phyloP scores from a whole-genome alignment of 2,113 vertebrate genomes.

The Gambusia holbrooki region DNA sequence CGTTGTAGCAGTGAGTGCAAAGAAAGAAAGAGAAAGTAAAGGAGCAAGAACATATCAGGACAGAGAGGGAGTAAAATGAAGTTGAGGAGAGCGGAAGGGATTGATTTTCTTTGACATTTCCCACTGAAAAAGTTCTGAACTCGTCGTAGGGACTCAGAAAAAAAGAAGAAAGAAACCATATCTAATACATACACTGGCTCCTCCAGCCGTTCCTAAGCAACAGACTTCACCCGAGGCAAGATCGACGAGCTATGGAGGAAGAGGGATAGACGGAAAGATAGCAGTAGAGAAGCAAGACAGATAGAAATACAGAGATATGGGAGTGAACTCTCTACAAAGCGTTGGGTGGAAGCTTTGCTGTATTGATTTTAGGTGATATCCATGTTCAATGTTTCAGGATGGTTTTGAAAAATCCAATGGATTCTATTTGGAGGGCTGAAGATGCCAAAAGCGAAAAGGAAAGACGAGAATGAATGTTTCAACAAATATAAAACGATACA shows the following conservation, averaged over 20 bases:
- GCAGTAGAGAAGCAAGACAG: constrained; percentile 24
- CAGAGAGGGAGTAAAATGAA: constrained; percentile 47
- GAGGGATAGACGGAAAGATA: constrained; percentile 50
- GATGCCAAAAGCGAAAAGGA: neutral
- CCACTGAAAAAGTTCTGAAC: constrained; percentile 61
- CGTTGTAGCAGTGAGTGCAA: constrained; percentile 19
- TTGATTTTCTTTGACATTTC: constrained; percentile 69
- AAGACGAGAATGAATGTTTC: neutral
- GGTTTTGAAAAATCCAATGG: constrained; percentile 11
- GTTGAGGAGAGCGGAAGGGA: constrained; percentile 54
- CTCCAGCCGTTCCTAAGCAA: constrained; percentile 79
- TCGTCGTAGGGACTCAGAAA: constrained; percentile 48
- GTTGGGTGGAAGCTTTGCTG: constrained; percentile 21
- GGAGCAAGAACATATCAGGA: constrained; percentile 21
- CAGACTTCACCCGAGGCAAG: constrained; percentile 71
- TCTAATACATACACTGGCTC: constrained; percentile 61
- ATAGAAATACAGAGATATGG: constrained; percentile 13
- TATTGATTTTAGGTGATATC: constrained; percentile 51
- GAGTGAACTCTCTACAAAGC: constrained; percentile 8
- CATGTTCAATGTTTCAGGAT: constrained; percentile 14
- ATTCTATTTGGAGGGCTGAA: neutral
- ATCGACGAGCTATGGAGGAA: constrained; percentile 38
- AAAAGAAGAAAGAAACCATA: constrained; percentile 61
- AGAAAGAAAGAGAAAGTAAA: neutral
- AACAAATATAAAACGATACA: neutral